Conservation (phyloP, 1,140 invertebrate genomes). For the Leptonema lineaticorne region DNA sequence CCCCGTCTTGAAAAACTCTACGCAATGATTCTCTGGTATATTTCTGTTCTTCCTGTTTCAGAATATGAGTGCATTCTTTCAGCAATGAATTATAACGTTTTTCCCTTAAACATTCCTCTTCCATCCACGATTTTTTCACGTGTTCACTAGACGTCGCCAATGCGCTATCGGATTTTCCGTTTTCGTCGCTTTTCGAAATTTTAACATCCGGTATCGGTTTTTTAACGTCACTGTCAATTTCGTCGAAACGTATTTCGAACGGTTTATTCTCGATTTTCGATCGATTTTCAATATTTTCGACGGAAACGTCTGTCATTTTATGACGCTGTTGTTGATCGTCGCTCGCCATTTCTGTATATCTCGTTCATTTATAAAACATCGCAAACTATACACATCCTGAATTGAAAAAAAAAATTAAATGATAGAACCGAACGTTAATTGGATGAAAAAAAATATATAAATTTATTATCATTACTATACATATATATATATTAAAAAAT, state of each 20-base stretch:
- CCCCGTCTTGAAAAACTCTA: constrained; percentile 66
- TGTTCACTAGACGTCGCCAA: constrained; percentile 42
- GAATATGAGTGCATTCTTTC: constrained; percentile 63
- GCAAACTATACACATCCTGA: not conserved
- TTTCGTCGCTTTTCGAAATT: not conserved
- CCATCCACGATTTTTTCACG: constrained; percentile 63
- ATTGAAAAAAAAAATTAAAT: too few relatives aligned
- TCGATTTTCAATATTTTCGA: not conserved
- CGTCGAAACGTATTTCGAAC: constrained; percentile 17
- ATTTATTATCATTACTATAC: too few relatives aligned
- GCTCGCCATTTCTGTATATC: constrained; percentile 21
- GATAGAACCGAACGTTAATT: too few relatives aligned
- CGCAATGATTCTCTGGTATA: constrained; percentile 64
- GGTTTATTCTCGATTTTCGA: not conserved
- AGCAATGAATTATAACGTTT: constrained; percentile 57
- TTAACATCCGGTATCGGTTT: not conserved
- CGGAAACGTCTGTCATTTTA: not conserved
- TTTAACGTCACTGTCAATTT: not conserved
- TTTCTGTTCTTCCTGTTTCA: constrained; percentile 57
- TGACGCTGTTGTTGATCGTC: constrained; percentile 9
- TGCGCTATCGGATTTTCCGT: not conserved
- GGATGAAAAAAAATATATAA: too few relatives aligned
- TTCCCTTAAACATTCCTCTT: constrained; percentile 65
- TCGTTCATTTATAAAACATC: constrained; percentile 22
- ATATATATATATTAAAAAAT: too few relatives aligned